Evolutionary conservation across 2,113 vertebrate genomes (phyloP).

Genomic region (Dinomys branickii): DNA sequence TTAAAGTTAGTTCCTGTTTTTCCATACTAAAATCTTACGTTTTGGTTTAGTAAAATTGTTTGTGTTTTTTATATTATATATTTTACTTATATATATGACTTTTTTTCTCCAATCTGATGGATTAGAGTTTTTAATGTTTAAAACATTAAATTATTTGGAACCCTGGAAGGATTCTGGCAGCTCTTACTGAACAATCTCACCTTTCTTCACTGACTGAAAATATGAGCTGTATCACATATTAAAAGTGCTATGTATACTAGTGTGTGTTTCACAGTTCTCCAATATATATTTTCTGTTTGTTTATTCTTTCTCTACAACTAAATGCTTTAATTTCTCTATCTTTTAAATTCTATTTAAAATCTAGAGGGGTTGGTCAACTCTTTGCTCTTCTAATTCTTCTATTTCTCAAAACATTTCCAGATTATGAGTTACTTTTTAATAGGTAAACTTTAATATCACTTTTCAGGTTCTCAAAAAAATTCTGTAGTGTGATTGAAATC

Average conservation of each 20-base stretch:
- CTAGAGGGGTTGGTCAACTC: not conserved
- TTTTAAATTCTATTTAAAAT: conserved; percentile 33
- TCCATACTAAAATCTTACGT: not conserved
- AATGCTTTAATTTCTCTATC: not conserved
- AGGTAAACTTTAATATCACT: not conserved
- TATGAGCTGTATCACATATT: conserved; percentile 25
- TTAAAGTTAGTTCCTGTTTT: not conserved
- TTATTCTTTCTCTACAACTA: conserved; percentile 5
- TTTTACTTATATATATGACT: not conserved
- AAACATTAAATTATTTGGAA: not conserved
- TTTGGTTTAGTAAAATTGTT: not conserved
- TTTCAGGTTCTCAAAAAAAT: conserved; percentile 31
- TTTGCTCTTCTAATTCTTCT: not conserved
- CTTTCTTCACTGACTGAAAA: not conserved
- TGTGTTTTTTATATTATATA: no score
- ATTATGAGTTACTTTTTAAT: not conserved
- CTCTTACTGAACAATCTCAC: not conserved
- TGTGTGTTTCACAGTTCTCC: not conserved
- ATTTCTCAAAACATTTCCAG: not conserved
- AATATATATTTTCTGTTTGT: not conserved
- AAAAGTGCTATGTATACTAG: not conserved
- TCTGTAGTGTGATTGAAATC: not conserved
- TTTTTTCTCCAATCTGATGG: not conserved
- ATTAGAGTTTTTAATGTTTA: not conserved
- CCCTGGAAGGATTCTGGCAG: not conserved